Conservation (phyloP, 1,140 invertebrate genomes). For the Thaumetopoea pityocampa region DNA sequence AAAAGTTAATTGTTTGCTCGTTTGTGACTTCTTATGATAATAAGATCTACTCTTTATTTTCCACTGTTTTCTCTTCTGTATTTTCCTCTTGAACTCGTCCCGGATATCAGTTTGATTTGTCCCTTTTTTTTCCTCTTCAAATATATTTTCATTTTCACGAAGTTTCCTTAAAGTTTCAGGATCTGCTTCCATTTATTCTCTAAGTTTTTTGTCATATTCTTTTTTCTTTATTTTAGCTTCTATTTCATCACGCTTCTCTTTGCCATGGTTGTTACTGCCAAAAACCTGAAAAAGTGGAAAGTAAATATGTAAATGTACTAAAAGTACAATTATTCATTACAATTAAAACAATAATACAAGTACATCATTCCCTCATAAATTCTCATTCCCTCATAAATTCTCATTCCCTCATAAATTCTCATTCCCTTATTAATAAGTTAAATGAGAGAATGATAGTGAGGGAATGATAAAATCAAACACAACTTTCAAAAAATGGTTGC, state of each 20-base stretch:
- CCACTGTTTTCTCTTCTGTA: conserved; percentile 4
- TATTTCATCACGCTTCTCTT: conserved; percentile 14
- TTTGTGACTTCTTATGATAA: no score
- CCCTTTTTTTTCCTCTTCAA: conserved; percentile 5
- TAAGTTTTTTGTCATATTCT: conserved; percentile 6
- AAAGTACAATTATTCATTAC: no score
- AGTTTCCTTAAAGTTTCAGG: conserved; percentile 1
- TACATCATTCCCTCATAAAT: conserved; percentile 19
- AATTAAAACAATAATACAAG: conserved; percentile 11
- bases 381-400: no score
- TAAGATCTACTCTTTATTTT: conserved; percentile 6
- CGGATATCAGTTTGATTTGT: conserved; percentile 3
- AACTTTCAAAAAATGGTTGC: conserved; percentile 23
- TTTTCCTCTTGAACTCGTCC: conserved; percentile 5
- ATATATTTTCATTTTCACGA: conserved; percentile 7
- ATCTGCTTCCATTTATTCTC: conserved; percentile 7
- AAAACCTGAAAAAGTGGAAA: conserved; percentile 14
- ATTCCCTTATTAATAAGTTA: conserved; percentile 24
- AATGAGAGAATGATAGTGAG: conserved; percentile 27
- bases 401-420: conserved; percentile 20
- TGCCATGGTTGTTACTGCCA: conserved; percentile 13
- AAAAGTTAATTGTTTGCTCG: no score
- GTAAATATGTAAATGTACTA: no score
- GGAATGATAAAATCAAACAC: conserved; percentile 29
- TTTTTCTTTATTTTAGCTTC: conserved; percentile 7